Base-by-base conservation (phyloP, 2,888 invertebrate species). In the Caenorhabditis becei region DNA sequence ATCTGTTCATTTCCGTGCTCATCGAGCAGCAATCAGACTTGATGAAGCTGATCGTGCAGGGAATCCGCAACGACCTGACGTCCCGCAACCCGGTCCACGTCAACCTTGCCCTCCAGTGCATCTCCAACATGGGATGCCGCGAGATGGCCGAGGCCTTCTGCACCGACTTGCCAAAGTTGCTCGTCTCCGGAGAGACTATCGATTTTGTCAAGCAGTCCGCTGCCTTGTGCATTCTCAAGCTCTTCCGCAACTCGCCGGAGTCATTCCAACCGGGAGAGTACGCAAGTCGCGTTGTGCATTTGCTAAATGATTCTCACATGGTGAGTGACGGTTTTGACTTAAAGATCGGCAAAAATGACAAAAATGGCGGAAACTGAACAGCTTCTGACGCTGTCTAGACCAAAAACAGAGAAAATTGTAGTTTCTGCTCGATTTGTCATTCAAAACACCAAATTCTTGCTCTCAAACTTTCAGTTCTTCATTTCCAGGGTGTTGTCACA, bases 71-170 rank as follows among this genome's bases (percentile, higher is more conserved):
- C 93, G 99, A 99, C 93, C 93, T 99, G 91, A 95, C 95, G 89
- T 91, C 91, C 23, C 92, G 94, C 88, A 99, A 99, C 93, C 98
- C 99, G 49, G 96, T 98, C 91, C 97, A 98, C 92, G 97, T 99
- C 69, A 98, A 97, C 92, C 94, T 99, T 91, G 98, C 99, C 61
- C 94, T 99, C 87, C 98, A 99, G 93, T 99, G 99, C 92, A 98
- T 99, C 91, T 98, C 99, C 67, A 99, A 99, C 92, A 98, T 99
- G 92, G 99, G 99, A 75, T 97, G 97, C 92, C 95, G 96, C 91
- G 99, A 99, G 92, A 99, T 99, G 99, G 98, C 97, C n/a, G 98
- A 99, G 92, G 97, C 97, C 56, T 97, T 99, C 93, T 96, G 96
- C 69, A 95, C 95, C 89, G 99, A 99, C 92, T 97, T 99, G 92